phyloP scores from a whole-genome alignment of 2,888 invertebrate genomes.

The Chrysodeixis includens region DNA sequence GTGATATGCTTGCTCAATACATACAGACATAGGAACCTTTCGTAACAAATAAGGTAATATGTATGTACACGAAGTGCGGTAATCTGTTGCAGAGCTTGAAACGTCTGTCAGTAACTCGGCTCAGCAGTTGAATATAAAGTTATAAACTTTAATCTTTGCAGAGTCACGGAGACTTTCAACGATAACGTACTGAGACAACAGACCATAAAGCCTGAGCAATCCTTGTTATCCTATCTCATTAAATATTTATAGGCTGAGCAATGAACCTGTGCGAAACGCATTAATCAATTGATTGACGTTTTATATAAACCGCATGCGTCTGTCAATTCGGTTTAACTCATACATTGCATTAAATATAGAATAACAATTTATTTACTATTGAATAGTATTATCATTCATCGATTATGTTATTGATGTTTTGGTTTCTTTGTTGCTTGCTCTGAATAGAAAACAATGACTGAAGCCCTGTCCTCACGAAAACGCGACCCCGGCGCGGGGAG shows the following conservation, averaged over 20 bases:
- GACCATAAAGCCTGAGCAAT: constrained; percentile 22
- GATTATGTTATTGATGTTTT: not conserved
- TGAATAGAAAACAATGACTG: constrained; percentile 9
- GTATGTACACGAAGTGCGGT: constrained; percentile 18
- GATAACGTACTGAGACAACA: constrained; percentile 20
- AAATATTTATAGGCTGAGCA: constrained; percentile 4
- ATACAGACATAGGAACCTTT: constrained; percentile 19
- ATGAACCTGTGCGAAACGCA: not conserved
- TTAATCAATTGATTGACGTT: constrained; percentile 3
- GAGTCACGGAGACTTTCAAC: constrained; percentile 25
- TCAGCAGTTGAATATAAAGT: constrained; percentile 18
- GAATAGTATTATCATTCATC: not conserved
- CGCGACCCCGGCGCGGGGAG: constrained; percentile 27
- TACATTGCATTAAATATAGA: not conserved
- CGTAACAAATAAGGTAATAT: constrained; percentile 43
- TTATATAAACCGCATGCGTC: not conserved
- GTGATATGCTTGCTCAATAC: not conserved
- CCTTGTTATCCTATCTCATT: constrained; percentile 5
- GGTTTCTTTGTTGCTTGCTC: not conserved
- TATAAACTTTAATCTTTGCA: constrained; percentile 22
- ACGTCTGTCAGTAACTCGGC: constrained; percentile 22
- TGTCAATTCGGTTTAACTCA: not conserved
- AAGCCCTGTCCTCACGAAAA: constrained; percentile 25
- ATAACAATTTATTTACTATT: not conserved
- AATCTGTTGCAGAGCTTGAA: constrained; percentile 16